Evolutionary conservation across 2,888 invertebrate species (phyloP).

Genomic region (Aspidiotus rigidus): DNA sequence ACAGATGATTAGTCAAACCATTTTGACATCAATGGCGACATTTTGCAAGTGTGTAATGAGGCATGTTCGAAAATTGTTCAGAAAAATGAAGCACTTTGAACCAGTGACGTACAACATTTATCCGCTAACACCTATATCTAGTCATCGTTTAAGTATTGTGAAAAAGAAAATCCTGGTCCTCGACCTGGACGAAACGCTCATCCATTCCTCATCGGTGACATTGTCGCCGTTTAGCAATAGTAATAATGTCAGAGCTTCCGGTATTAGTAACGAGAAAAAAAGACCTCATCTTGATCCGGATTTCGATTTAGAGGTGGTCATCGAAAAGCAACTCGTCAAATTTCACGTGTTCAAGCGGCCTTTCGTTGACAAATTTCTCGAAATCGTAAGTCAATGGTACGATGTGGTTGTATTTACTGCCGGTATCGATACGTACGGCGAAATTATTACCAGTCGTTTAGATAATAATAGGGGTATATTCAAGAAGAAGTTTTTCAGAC

Average conservation of each 20-base stretch:
- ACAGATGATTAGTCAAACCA: constrained; percentile 27
- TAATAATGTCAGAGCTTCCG: no score
- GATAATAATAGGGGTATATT: constrained; percentile 30
- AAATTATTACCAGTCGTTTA: constrained; percentile 30
- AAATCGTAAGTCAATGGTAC: constrained; percentile 30
- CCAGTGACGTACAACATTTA: constrained; percentile 27
- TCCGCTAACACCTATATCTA: constrained; percentile 26
- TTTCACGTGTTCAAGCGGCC: constrained; percentile 30
- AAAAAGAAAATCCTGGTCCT: constrained; percentile 29
- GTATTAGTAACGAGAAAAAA: constrained; percentile 7
- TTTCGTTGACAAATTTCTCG: constrained; percentile 23
- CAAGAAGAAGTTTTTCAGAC: constrained; percentile 28
- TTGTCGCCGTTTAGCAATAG: constrained; percentile 1
- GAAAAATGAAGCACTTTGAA: constrained; percentile 25
- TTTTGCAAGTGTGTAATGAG: constrained; percentile 19
- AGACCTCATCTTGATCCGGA: constrained; percentile 15
- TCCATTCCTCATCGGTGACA: constrained; percentile 26
- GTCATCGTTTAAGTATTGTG: constrained; percentile 26
- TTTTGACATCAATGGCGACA: constrained; percentile 16
- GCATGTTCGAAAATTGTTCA: constrained; percentile 13
- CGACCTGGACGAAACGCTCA: constrained; percentile 29
- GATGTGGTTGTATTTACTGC: constrained; percentile 27
- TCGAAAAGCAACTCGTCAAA: constrained; percentile 26
- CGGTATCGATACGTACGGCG: constrained; percentile 26
- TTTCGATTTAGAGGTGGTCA: constrained; percentile 25